Evolutionary conservation across 2,888 invertebrate species (phyloP), one percentile per base, ranked within the genome.

Genomic region (Zele albiditarsus): DNA sequence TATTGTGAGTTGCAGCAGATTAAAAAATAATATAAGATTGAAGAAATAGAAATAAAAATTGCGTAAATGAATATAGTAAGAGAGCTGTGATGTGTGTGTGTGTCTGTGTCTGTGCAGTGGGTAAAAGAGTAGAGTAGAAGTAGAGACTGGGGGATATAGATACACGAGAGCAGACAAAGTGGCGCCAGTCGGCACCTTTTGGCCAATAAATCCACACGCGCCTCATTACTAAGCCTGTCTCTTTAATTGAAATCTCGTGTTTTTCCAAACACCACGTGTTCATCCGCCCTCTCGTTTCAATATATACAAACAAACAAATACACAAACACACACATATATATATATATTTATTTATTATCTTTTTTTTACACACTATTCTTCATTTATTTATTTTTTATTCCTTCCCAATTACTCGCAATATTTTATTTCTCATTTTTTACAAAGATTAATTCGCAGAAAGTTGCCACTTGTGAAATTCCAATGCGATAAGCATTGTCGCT

Each of bases 211-310:
- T 88, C 84, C 84, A 82, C 58, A 49, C 80, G 82, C 80, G 82
- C 88, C 91, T 91, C 91, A 91, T 91, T 91, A 91, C 90, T 90
- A 90, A 90, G 88, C 91, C 89, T 91, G 91, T 91, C 90, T 90
- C 91, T 78, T 91, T 92, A 92, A 92, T 91, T 91, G 91, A 91
- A 91, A 91, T 92, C 90, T 91, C 91, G 90, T 92, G 91, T 91
- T 91, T 90, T 90, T 85, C 84, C 68, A 70, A 74, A 74, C 27
- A 70, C 42, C 42, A 38, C 69, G 25, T 58, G 69, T 68, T 31
- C n/a, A 53, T 68, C 14, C 42, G 16, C 20, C 53, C 42, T 46
- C 66, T 25, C 38, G 6, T 25, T 42, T 33, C 38, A 65, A 38
- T 42, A n/a, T 33, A 65, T 12, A 42, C 33, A n/a, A n/a, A n/a